Conservation (phyloP, 2,113 vertebrate species). For the Cyphomyrus discorhynchus region DNA sequence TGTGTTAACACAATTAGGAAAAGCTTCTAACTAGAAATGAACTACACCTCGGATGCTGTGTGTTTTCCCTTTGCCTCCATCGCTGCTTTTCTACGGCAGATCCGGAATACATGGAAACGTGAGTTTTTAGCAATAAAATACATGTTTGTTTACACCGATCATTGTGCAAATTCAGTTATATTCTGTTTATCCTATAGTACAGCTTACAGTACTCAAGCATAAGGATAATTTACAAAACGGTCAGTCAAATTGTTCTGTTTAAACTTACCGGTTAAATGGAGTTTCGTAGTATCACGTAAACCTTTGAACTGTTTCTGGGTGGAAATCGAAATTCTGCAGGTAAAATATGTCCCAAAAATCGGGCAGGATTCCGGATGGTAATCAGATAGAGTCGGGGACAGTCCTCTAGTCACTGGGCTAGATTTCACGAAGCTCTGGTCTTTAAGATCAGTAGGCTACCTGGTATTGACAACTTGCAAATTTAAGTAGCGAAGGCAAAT, state of each 20-base stretch:
- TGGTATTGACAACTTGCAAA: conserved; percentile 28
- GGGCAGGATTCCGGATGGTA: neutral
- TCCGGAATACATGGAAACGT: neutral
- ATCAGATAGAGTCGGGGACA: neutral
- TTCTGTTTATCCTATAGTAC: neutral
- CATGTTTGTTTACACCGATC: neutral
- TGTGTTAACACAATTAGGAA: neutral
- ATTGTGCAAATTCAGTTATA: neutral
- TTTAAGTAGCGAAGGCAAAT: conserved; percentile 44
- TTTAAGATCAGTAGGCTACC: conserved; percentile 13
- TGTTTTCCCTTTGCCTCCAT: neutral
- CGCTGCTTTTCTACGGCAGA: neutral
- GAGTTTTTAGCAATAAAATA: neutral
- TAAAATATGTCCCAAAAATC: conserved; percentile 18
- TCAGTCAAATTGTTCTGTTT: neutral
- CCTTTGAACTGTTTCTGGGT: conserved; percentile 12
- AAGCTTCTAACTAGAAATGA: neutral
- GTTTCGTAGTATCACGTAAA: conserved; percentile 30
- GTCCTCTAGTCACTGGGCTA: neutral
- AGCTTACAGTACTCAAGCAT: neutral
- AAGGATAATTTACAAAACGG: neutral
- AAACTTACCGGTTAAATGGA: neutral
- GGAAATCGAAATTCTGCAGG: conserved; percentile 1
- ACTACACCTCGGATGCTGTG: neutral
- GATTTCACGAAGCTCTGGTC: conserved; percentile 29